These are phyloP conservation scores for Sisyra nigra DNA, from an alignment of 2,888 invertebrate genomes.

Conservation along the genomic window DNA sequence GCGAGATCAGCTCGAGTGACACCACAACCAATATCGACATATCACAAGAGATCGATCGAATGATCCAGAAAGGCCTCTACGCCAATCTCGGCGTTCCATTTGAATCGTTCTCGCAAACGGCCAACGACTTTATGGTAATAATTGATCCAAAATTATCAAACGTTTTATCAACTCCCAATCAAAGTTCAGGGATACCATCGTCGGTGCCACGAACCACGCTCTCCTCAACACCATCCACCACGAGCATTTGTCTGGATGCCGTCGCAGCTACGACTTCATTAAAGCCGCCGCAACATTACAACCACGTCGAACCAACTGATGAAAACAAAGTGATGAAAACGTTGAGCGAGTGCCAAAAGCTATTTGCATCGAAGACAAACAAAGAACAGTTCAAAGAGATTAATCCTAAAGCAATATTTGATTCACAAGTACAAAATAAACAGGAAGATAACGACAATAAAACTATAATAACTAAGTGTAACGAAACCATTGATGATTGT, in stretches of 20 bases:
- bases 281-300: not conserved
- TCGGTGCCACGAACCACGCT: not conserved
- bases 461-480: not conserved
- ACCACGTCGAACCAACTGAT: not conserved
- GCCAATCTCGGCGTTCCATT: constrained; percentile 25
- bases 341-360: constrained; percentile 6
- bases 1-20: constrained; percentile 13
- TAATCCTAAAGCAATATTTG: not conserved
- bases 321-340: constrained; percentile 6
- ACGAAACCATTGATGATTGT: not conserved
- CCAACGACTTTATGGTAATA: constrained; percentile 19
- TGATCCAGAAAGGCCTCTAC: constrained; percentile 27
- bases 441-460: not conserved
- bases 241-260: not conserved
- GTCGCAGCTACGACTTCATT: not conserved
- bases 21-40: constrained; percentile 26
- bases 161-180: not conserved
- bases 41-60: constrained; percentile 25
- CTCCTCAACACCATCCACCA: not conserved
- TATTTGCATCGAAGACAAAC: constrained; percentile 4
- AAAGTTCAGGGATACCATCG: not conserved
- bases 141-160: constrained; percentile 2
- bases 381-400: constrained; percentile 1
- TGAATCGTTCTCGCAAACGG: constrained; percentile 17
- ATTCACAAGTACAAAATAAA: not conserved